These are phyloP conservation scores for Xiphorhynchus erythropygius DNA, from an alignment of 2,797 vertebrate species.

Conservation along the genomic window DNA sequence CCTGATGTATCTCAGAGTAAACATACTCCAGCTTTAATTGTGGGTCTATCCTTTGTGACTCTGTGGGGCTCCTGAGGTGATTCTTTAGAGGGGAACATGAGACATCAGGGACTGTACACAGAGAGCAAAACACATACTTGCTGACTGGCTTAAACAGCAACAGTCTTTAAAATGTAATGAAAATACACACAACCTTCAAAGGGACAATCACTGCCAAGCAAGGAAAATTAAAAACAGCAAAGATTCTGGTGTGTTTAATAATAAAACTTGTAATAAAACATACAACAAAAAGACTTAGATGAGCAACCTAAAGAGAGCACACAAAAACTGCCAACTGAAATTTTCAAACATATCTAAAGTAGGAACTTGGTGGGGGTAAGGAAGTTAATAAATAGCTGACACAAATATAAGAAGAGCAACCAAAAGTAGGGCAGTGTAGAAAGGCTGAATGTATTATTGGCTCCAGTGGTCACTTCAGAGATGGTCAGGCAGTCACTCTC, in stretches of 20 bases:
- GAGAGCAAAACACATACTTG: not conserved
- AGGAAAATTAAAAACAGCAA: not conserved
- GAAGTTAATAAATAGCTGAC: not conserved
- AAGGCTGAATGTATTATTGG: not conserved
- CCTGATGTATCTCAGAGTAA: not conserved
- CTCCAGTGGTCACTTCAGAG: not conserved
- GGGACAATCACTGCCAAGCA: not conserved
- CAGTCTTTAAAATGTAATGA: not conserved
- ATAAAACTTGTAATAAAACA: not conserved
- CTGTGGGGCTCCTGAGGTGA: fast-evolving
- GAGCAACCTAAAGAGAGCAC: not conserved
- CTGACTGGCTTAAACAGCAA: not conserved
- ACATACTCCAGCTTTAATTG: not conserved
- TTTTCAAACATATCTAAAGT: not conserved
- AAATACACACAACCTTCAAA: not conserved
- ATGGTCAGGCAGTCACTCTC: not conserved
- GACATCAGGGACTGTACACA: not conserved
- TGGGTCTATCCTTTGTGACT: not conserved
- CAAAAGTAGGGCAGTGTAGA: not conserved
- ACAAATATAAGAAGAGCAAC: not conserved
- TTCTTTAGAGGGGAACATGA: not conserved
- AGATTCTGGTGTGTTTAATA: not conserved
- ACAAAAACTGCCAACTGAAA: not conserved
- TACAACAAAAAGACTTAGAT: not conserved
- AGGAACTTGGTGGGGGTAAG: not conserved